phyloP scores from a whole-genome alignment of 1,140 invertebrate species.

The Zaprionus camerounensis region DNA sequence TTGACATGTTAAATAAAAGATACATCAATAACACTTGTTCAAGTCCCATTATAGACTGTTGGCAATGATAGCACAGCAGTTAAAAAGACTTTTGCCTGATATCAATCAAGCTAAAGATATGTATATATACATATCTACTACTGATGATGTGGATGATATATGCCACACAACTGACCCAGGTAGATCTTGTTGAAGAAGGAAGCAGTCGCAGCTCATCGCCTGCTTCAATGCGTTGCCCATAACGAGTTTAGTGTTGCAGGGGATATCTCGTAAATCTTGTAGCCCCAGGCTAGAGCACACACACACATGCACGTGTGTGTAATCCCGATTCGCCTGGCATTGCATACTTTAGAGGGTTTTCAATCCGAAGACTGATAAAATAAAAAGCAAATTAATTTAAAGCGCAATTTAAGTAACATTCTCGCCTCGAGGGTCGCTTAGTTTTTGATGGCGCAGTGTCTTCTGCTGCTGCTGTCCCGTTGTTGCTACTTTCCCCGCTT shows the following conservation, averaged over 20 bases:
- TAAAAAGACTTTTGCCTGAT: no score
- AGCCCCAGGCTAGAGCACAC: not conserved
- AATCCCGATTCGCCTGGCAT: not conserved
- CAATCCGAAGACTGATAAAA: constrained; percentile 24
- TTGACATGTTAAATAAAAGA: no score
- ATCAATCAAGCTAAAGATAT: no score
- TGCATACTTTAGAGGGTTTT: constrained; percentile 53
- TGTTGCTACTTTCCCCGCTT: not conserved
- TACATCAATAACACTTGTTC: no score
- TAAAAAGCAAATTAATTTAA: constrained; percentile 66
- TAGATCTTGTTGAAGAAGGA: not conserved
- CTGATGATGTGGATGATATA: no score
- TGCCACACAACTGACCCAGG: not conserved
- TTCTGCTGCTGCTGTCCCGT: not conserved
- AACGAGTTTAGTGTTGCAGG: not conserved
- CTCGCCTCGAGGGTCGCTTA: constrained; percentile 49
- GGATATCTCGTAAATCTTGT: not conserved
- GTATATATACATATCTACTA: no score
- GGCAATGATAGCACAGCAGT: no score
- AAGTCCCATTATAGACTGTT: no score
- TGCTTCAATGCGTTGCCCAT: not conserved
- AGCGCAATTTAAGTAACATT: constrained; percentile 71
- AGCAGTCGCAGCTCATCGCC: not conserved
- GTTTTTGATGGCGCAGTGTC: constrained; percentile 40
- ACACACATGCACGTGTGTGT: not conserved